Evolutionary conservation across 2,797 vertebrate species (phyloP).

Genomic region (Lindbergichthys nudifrons): DNA sequence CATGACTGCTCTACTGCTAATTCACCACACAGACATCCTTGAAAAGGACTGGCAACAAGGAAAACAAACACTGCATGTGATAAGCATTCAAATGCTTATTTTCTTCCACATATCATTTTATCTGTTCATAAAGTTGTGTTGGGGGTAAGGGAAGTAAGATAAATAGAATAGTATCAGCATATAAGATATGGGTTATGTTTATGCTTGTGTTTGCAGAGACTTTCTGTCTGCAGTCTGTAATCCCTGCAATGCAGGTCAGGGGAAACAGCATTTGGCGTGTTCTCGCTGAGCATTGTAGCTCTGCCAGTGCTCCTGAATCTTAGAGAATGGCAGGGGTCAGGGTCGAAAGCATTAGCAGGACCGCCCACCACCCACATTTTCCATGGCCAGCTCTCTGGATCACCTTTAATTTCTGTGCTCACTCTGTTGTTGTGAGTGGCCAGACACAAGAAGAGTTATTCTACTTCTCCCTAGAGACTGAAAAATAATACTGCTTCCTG

Average conservation of each 20-base stretch:
- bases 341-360: slow-evolving; percentile 69
- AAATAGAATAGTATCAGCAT: not conserved
- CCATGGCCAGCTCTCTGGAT: slow-evolving; percentile 66
- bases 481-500: slow-evolving; percentile 22
- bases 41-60: slow-evolving; percentile 18
- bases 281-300: slow-evolving; percentile 29
- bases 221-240: slow-evolving; percentile 19
- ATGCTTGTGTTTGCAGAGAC: slow-evolving; percentile 27
- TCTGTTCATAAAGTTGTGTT: not conserved
- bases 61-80: slow-evolving; percentile 7
- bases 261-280: slow-evolving; percentile 29
- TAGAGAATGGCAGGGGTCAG: slow-evolving; percentile 77
- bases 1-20: slow-evolving; percentile 37
- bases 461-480: slow-evolving; percentile 60
- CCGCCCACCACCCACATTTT: slow-evolving; percentile 71
- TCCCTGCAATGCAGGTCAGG: slow-evolving; percentile 36
- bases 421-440: slow-evolving; percentile 39
- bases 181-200: not conserved
- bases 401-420: slow-evolving; percentile 72
- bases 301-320: slow-evolving; percentile 48
- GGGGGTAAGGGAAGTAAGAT: not conserved
- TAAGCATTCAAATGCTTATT: not conserved
- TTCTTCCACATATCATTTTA: not conserved
- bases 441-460: slow-evolving; percentile 33
- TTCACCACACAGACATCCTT: slow-evolving; percentile 43